phyloP scores from a whole-genome alignment of 2,797 vertebrate genomes.

The Myiotriccus ornatus region DNA sequence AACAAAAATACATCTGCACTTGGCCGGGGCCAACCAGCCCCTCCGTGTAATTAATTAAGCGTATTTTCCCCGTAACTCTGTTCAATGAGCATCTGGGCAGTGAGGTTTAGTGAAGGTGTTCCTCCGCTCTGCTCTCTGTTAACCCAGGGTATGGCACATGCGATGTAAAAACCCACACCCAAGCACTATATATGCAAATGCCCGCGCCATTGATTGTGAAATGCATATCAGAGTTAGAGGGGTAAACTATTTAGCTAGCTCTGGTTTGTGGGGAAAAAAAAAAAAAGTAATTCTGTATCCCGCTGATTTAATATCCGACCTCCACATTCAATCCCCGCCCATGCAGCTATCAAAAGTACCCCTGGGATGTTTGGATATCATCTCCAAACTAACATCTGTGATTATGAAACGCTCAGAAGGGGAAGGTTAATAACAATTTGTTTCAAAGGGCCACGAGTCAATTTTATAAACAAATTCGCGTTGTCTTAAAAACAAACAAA shows the following conservation, averaged over 20 bases:
- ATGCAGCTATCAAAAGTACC: slow-evolving; percentile 48
- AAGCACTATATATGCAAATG: slow-evolving; percentile 45
- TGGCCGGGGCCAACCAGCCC: background rate
- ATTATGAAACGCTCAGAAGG: slow-evolving; percentile 35
- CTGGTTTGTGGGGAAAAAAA: background rate
- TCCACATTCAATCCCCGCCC: slow-evolving; percentile 45
- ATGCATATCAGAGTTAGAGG: slow-evolving; percentile 33
- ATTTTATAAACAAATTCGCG: background rate
- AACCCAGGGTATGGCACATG: background rate
- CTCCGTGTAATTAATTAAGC: slow-evolving; percentile 2
- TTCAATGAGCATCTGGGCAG: background rate
- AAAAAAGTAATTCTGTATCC: slow-evolving; percentile 61
- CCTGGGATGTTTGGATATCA: slow-evolving; percentile 63
- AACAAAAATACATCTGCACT: background rate
- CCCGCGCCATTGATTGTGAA: slow-evolving; percentile 14
- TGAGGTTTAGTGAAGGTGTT: background rate
- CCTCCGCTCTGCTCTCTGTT: background rate
- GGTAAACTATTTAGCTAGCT: slow-evolving; percentile 24
- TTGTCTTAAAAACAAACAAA: background rate
- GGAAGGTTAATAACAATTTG: slow-evolving; percentile 47
- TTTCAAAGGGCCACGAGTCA: slow-evolving; percentile 20
- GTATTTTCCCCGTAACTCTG: background rate
- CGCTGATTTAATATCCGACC: slow-evolving; percentile 69
- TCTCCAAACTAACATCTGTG: slow-evolving; percentile 62
- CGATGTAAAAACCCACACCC: background rate